A percentile compares a stretch with the other conserved stretches of the same genome.
These are phyloP conservation scores for Pristionchus arcanus DNA, from an alignment of 2,888 invertebrate species.

Conservation along the genomic window DNA sequence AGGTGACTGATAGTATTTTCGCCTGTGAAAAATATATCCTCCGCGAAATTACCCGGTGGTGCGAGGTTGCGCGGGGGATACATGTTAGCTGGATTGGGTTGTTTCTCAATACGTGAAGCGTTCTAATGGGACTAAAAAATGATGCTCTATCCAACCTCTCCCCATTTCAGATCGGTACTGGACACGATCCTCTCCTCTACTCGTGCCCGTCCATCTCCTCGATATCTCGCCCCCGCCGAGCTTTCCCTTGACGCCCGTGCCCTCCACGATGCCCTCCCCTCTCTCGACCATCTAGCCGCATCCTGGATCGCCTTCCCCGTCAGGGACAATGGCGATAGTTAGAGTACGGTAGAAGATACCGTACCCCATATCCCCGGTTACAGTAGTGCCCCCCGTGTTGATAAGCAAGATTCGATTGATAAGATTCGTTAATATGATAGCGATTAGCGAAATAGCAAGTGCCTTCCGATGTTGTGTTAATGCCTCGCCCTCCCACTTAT, in stretches of 20 bases:
- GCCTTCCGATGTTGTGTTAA: neutral
- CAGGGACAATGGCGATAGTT: conserved; percentile 53
- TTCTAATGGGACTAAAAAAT: neutral
- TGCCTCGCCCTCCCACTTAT: neutral
- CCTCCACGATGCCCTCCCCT: conserved; percentile 71
- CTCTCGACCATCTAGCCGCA: conserved; percentile 68
- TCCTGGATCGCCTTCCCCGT: conserved; percentile 71
- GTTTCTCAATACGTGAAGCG: neutral
- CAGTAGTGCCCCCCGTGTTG: conserved; percentile 15
- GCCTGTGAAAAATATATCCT: neutral
- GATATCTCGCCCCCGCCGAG: conserved; percentile 62
- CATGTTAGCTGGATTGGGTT: neutral
- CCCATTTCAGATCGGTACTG: conserved; percentile 47
- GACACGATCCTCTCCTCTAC: conserved; percentile 43
- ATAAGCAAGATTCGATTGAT: conserved; percentile 34
- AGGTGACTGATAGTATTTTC: no score
- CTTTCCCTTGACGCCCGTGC: conserved; percentile 72
- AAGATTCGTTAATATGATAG: neutral
- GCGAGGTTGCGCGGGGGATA: neutral
- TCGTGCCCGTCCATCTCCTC: conserved; percentile 1
- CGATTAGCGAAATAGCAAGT: neutral
- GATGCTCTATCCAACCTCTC: neutral
- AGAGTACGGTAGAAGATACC: conserved; percentile 18
- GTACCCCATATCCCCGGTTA: conserved; percentile 35
- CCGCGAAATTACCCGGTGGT: neutral